Percentiles rank a stretch among this genome's conserved stretches.
phyloP scores from a whole-genome alignment of 2,797 vertebrate species.

The Melanotaenia pygmaea region DNA sequence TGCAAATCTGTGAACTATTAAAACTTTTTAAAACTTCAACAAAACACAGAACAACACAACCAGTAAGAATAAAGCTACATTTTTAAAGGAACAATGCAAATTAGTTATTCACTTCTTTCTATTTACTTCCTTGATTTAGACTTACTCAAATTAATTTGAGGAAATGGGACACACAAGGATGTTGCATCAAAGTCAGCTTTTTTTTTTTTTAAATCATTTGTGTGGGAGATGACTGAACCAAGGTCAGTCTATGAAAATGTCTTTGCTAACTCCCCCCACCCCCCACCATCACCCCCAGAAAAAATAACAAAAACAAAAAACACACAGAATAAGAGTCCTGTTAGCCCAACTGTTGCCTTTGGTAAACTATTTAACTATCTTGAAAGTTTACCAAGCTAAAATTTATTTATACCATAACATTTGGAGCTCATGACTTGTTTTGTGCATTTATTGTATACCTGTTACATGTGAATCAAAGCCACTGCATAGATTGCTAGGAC shows the following conservation, averaged over 20 bases:
- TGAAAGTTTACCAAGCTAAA: neutral
- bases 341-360: neutral
- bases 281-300: too few relatives aligned
- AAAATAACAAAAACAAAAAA: too few relatives aligned
- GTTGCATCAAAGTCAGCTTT: slow-evolving; percentile 4
- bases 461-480: slow-evolving; percentile 31
- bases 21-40: neutral
- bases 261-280: neutral
- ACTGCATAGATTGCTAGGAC: slow-evolving; percentile 19
- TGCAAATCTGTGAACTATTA: neutral
- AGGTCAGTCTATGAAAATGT: slow-evolving; percentile 23
- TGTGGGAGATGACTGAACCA: slow-evolving; percentile 16
- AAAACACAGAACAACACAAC: neutral
- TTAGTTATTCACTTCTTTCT: neutral
- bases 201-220: slow-evolving; percentile 2
- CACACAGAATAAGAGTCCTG: neutral
- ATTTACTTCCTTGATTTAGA: neutral
- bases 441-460: slow-evolving; percentile 10
- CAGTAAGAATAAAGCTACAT: neutral
- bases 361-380: neutral
- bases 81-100: neutral
- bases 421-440: neutral
- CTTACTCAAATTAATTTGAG: neutral
- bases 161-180: slow-evolving; percentile 3
- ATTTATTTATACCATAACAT: neutral